phyloP scores from a whole-genome alignment of 2,888 invertebrate species.

The Mythimna lalbum region DNA sequence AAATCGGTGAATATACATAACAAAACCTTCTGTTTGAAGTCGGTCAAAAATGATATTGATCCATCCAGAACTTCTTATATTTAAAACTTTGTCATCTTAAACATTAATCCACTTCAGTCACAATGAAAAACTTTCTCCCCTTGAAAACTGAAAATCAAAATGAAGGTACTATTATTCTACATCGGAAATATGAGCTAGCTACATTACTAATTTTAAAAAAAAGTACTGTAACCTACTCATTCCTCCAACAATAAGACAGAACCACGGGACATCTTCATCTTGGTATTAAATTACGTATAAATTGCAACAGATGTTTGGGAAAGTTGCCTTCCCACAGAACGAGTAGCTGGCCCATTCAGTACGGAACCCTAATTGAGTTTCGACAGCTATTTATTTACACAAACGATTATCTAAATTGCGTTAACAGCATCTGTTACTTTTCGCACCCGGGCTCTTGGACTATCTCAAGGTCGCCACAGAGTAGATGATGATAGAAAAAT shows the following conservation, averaged over 20 bases:
- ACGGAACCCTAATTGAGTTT: slow-evolving; percentile 85
- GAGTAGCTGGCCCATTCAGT: slow-evolving; percentile 68
- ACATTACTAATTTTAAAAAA: too few relatives aligned
- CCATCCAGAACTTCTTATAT: neutral
- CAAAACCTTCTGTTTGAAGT: too few relatives aligned
- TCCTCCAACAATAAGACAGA: neutral
- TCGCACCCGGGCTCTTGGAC: slow-evolving; percentile 79
- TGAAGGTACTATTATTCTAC: too few relatives aligned
- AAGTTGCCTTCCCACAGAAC: slow-evolving; percentile 77
- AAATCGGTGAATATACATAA: too few relatives aligned
- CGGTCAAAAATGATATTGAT: neutral
- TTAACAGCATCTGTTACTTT: slow-evolving; percentile 87
- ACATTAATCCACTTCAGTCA: too few relatives aligned
- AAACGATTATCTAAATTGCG: slow-evolving; percentile 89
- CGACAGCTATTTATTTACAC: slow-evolving; percentile 88
- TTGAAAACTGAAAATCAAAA: too few relatives aligned
- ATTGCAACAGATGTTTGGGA: slow-evolving; percentile 79
- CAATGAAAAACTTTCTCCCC: too few relatives aligned
- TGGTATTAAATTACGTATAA: slow-evolving; percentile 64
- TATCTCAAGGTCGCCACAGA: slow-evolving; percentile 74
- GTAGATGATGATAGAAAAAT: slow-evolving; percentile 29
- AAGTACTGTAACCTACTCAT: too few relatives aligned
- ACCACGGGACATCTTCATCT: slow-evolving; percentile 19
- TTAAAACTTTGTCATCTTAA: too few relatives aligned
- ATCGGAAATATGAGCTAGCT: too few relatives aligned